phyloP scores from a whole-genome alignment of 2,888 invertebrate species.

The Criorhina ranunculi region DNA sequence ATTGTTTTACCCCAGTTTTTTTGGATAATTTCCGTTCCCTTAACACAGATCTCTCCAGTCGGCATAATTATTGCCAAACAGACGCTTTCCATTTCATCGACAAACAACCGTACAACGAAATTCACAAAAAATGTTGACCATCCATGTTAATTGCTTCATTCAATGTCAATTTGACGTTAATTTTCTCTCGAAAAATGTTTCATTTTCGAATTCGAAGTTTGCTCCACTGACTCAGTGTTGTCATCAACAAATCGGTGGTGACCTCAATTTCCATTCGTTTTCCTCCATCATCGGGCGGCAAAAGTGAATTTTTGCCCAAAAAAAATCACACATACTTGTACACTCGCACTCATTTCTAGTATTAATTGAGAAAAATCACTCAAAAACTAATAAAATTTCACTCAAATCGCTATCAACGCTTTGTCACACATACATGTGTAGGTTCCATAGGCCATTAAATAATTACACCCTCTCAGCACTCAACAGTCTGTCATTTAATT shows the following conservation, averaged over 20 bases:
- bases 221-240: slow-evolving; percentile 26
- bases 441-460: slow-evolving; percentile 20
- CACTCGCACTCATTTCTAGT: slow-evolving; percentile 6
- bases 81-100: slow-evolving; percentile 37
- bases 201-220: slow-evolving; percentile 12
- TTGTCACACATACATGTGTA: neutral
- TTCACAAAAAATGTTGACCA: slow-evolving; percentile 3
- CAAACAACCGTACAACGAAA: neutral
- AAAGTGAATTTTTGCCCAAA: slow-evolving; percentile 15
- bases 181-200: too few relatives aligned
- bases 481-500: slow-evolving; percentile 53
- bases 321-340: neutral
- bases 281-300: neutral
- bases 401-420: neutral
- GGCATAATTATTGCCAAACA: slow-evolving; percentile 15
- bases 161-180: slow-evolving; percentile 34
- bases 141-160: slow-evolving; percentile 54
- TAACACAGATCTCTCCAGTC: slow-evolving; percentile 27
- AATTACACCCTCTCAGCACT: slow-evolving; percentile 25
- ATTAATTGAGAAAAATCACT: slow-evolving; percentile 33
- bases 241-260: slow-evolving; percentile 21
- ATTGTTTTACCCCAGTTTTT: neutral
- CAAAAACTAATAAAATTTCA: slow-evolving; percentile 36
- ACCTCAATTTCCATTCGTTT: slow-evolving; percentile 39
- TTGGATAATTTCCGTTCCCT: neutral